phyloP scores from a whole-genome alignment of 2,888 invertebrate species.

The Bursaphelenchus okinawaensis region DNA sequence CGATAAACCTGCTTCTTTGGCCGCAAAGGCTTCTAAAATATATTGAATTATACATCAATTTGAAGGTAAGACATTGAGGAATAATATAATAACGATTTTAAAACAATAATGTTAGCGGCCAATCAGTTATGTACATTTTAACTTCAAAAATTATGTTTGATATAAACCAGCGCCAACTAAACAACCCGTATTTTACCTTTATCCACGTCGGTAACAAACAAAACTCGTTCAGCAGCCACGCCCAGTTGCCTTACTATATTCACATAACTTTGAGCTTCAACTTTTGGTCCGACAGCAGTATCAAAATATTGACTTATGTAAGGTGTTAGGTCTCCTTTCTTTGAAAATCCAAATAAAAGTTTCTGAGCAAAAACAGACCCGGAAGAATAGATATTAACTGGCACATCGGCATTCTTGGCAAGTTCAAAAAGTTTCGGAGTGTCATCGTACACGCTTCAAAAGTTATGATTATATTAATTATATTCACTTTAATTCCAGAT shows the following conservation, averaged over 20 bases:
- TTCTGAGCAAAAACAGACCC: conserved; percentile 86
- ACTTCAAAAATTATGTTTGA: background rate
- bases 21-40: conserved; percentile 75
- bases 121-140: too few relatives aligned
- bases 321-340: conserved; percentile 72
- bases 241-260: conserved; percentile 71
- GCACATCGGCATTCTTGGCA: conserved; percentile 69
- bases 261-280: conserved; percentile 72
- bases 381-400: conserved; percentile 81
- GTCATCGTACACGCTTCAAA: conserved; percentile 78
- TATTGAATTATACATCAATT: background rate
- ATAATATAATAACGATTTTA: too few relatives aligned
- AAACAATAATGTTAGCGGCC: too few relatives aligned
- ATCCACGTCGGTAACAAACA: conserved; percentile 80
- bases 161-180: conserved; percentile 13
- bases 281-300: conserved; percentile 76
- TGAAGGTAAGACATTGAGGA: too few relatives aligned
- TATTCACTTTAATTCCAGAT: conserved; percentile 3
- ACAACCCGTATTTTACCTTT: conserved; percentile 65
- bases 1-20: conserved; percentile 70
- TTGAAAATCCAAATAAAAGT: conserved; percentile 73
- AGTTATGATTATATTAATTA: too few relatives aligned
- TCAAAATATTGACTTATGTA: conserved; percentile 77
- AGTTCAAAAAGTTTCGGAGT: conserved; percentile 71
- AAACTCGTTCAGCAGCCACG: conserved; percentile 67